Base-by-base conservation (phyloP, 1,140 invertebrate species). In the Drosophila ercepeae region DNA sequence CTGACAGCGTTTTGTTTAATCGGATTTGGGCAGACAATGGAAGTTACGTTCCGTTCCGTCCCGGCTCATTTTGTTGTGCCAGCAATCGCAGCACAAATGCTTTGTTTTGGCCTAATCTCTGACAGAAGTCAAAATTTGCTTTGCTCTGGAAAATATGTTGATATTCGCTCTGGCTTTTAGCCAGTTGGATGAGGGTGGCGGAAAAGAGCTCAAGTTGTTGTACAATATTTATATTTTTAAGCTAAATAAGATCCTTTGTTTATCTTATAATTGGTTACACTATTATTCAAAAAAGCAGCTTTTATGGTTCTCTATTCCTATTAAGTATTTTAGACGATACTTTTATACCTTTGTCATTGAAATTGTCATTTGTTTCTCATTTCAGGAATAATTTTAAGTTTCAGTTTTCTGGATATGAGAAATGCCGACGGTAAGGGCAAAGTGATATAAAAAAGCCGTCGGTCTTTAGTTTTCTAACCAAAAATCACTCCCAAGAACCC, bases 91-190 rank as follows among this genome's bases (percentile, higher is more conserved):
- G 53, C 60, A 29, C 65, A 79, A 83, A 83, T 75, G 81, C 82
- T 88, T 84, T 84, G 81, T 81, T 84, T 88, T 88, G 59, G 57
- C 54, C 73, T 88, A 88, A 86, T 86, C 82, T 78, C 71, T 82
- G 77, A 78, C 78, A 88, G 82, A 82, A 88, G 82, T 88, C 82
- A 78, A 61, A 75, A 86, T 81, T 84, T 81, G 77, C 65, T 60
- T 69, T 42, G 49, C 77, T 65, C 63, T 76, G 50, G 25, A 65
- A 75, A 86, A 88, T 86, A 81, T 88, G 82, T 88, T 73, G 61
- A 76, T 61, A 84, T 84, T 88, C 71, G 53, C 60, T 19, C 14
- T 75, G 72, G 67, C 73, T 29, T 8, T 5, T 13, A 46, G 79
- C 50, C 79, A 70, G 54, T 34, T 46, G 51, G 36, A 58, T 39